A percentile compares a stretch with the other conserved stretches of the same genome.
Evolutionary conservation across 2,888 invertebrate genomes (phyloP).

Genomic region (Netelia virgata): DNA sequence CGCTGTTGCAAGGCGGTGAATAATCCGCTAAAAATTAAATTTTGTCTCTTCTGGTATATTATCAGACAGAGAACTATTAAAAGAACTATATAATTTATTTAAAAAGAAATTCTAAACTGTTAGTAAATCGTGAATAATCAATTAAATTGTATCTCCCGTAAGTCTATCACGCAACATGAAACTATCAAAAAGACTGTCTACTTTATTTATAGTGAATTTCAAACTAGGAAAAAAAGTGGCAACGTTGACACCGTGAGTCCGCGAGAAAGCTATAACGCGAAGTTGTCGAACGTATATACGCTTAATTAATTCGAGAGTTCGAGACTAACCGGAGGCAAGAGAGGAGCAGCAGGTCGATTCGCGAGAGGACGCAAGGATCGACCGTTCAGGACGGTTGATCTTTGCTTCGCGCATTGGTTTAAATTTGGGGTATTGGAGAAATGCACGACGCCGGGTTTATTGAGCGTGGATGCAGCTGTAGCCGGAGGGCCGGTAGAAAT

Average conservation of each 20-base stretch:
- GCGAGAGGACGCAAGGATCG: slow-evolving; percentile 22
- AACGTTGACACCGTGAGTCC: neutral
- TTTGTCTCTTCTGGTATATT: too few relatives aligned
- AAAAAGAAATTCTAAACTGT: too few relatives aligned
- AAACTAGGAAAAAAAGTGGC: neutral
- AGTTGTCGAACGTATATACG: slow-evolving; percentile 47
- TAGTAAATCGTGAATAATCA: too few relatives aligned
- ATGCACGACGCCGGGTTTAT: neutral
- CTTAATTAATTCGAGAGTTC: slow-evolving; percentile 56
- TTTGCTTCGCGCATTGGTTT: neutral
- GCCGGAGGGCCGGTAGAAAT: neutral
- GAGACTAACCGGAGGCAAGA: slow-evolving; percentile 34
- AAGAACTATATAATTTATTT: too few relatives aligned
- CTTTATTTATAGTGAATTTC: too few relatives aligned
- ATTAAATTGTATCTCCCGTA: too few relatives aligned
- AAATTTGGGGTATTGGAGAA: slow-evolving; percentile 27
- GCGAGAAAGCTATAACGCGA: slow-evolving; percentile 4
- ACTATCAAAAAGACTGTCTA: too few relatives aligned
- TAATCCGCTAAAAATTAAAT: too few relatives aligned
- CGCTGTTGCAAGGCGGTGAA: too few relatives aligned
- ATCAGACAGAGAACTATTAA: too few relatives aligned
- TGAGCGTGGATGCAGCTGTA: neutral
- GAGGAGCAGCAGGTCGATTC: slow-evolving; percentile 12
- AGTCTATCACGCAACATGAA: too few relatives aligned
- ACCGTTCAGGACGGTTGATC: slow-evolving; percentile 3